Percentiles rank a stretch among this genome's conserved stretches.
Evolutionary conservation across 2,888 invertebrate species (phyloP).

Genomic region (Scaptomyza parva): DNA sequence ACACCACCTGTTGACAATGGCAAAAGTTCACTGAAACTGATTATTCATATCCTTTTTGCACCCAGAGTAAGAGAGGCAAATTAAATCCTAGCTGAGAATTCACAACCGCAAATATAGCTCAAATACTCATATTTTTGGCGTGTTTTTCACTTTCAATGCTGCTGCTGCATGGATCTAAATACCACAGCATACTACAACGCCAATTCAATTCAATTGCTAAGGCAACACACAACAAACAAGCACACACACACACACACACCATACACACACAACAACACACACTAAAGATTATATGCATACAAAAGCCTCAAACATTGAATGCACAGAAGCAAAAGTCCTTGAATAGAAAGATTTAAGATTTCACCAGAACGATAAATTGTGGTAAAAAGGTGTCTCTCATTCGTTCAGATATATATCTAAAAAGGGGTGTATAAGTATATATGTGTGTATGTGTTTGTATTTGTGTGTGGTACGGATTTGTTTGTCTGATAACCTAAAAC

Average conservation of each 20-base stretch:
- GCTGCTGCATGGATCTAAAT: slow-evolving; percentile 46
- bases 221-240: slow-evolving; percentile 23
- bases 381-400: slow-evolving; percentile 73
- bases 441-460: slow-evolving; percentile 12
- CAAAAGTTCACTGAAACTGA: neutral
- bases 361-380: slow-evolving; percentile 73
- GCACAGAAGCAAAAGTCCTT: slow-evolving; percentile 47
- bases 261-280: neutral
- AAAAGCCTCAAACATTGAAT: slow-evolving; percentile 43
- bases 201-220: slow-evolving; percentile 37
- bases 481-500: slow-evolving; percentile 68
- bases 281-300: slow-evolving; percentile 11
- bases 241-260: slow-evolving; percentile 13
- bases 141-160: slow-evolving; percentile 57
- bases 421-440: slow-evolving; percentile 8
- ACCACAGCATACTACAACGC: slow-evolving; percentile 25
- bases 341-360: slow-evolving; percentile 66
- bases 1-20: slow-evolving; percentile 35
- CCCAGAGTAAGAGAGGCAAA: neutral
- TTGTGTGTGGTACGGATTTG: slow-evolving; percentile 47
- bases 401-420: slow-evolving; percentile 43
- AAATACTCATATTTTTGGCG: too few species aligned
- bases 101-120: slow-evolving; percentile 31
- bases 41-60: neutral
- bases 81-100: slow-evolving; percentile 33